phyloP scores from a whole-genome alignment of 2,888 invertebrate genomes.

The Oscheius sp. region DNA sequence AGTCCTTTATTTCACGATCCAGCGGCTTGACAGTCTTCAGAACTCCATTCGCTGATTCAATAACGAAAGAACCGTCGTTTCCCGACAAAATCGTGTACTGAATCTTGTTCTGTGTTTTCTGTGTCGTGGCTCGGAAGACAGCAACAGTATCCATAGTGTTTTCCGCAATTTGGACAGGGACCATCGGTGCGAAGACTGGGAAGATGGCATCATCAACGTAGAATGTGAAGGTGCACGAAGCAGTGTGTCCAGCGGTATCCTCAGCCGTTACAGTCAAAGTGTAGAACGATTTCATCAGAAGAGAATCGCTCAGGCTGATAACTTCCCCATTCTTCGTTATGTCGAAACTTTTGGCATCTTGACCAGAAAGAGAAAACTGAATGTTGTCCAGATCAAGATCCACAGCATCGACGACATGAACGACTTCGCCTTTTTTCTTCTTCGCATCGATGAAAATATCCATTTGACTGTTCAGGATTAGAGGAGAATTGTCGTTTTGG shows the following conservation, averaged over 20 bases:
- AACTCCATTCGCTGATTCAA: conserved; percentile 37
- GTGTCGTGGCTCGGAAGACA: conserved; percentile 11
- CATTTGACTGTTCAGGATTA: conserved; percentile 71
- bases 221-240: conserved; percentile 46
- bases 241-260: conserved; percentile 42
- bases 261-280: conserved; percentile 37
- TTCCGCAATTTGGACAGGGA: conserved; percentile 4
- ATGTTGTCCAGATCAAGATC: conserved; percentile 44
- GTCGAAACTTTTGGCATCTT: conserved; percentile 37
- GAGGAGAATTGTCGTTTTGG: conserved; percentile 90
- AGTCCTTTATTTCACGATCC: conserved; percentile 41
- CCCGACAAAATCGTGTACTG: conserved; percentile 35
- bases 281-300: conserved; percentile 35
- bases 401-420: conserved; percentile 47
- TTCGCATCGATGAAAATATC: conserved; percentile 51
- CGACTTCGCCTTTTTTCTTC: conserved; percentile 19
- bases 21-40: conserved; percentile 30
- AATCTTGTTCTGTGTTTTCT: conserved; percentile 1
- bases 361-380: conserved; percentile 16
- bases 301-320: conserved; percentile 76
- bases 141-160: conserved; percentile 2
- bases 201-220: conserved; percentile 43
- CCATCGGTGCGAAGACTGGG: conserved; percentile 32
- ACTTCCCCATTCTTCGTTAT: conserved; percentile 76
- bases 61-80: conserved; percentile 34